These are phyloP conservation scores for Hirudo medicinalis DNA, from an alignment of 1,140 invertebrate species.

Conservation along the genomic window DNA sequence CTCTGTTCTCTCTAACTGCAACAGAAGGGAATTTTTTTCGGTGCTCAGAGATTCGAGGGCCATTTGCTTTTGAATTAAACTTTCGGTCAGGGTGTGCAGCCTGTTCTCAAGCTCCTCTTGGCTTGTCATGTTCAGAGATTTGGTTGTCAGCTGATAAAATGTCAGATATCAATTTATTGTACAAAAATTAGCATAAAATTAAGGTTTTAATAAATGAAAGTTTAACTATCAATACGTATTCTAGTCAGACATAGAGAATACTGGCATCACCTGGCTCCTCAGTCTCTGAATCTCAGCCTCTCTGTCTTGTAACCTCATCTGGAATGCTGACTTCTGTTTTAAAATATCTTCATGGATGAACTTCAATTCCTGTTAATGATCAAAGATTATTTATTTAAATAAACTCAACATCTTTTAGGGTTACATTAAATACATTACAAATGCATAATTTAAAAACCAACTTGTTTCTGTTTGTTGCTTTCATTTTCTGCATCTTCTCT, in stretches of 20 bases:
- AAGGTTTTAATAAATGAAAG: conserved; percentile 4
- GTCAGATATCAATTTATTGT: neutral
- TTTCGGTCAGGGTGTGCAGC: conserved; percentile 58
- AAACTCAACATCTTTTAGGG: neutral
- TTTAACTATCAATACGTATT: too few species aligned
- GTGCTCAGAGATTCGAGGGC: conserved; percentile 60
- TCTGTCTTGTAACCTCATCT: conserved; percentile 47
- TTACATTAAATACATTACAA: neutral
- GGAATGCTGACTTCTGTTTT: conserved; percentile 44
- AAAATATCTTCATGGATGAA: conserved; percentile 49
- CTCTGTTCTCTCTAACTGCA: conserved; percentile 67
- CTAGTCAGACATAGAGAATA: neutral
- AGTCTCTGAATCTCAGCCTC: conserved; percentile 52
- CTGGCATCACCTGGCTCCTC: conserved; percentile 44
- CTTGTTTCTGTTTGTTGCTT: conserved; percentile 43
- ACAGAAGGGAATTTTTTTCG: conserved; percentile 60
- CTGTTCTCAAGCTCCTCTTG: conserved; percentile 54
- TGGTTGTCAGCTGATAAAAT: conserved; percentile 41
- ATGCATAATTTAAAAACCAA: conserved; percentile 19
- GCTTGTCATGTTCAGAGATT: conserved; percentile 42
- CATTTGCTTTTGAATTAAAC: conserved; percentile 65
- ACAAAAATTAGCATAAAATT: neutral
- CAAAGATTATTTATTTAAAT: neutral
- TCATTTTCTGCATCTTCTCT: conserved; percentile 51
- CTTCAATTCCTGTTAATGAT: conserved; percentile 46